These are phyloP conservation scores for Larimichthys crocea DNA, from an alignment of 2,113 vertebrate species.

Conservation along the genomic window DNA sequence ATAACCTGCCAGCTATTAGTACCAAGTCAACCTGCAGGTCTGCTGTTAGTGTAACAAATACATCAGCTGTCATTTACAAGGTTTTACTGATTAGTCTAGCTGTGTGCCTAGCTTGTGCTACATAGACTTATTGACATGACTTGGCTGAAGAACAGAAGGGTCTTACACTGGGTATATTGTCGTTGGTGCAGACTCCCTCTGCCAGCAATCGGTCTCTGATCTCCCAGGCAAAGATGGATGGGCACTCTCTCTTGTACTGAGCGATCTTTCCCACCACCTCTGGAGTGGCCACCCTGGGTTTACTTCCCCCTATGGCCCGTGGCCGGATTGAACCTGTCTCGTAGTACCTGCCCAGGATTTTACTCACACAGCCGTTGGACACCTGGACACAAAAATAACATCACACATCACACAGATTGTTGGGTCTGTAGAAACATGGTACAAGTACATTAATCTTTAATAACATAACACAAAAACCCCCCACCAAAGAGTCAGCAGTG, in stretches of 20 bases:
- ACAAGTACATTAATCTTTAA: too few species aligned
- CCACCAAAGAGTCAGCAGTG: too few species aligned
- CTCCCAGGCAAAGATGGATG: slow-evolving; percentile 99
- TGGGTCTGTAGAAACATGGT: background rate
- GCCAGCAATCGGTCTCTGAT: slow-evolving; percentile 99
- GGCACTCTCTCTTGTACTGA: slow-evolving; percentile 99
- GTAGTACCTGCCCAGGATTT: slow-evolving; percentile 99
- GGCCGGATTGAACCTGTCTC: slow-evolving; percentile 99
- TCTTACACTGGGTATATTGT: slow-evolving; percentile 99
- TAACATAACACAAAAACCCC: too few species aligned
- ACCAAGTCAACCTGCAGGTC: background rate
- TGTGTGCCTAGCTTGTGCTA: background rate
- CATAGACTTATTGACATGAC: background rate
- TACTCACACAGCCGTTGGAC: slow-evolving; percentile 99
- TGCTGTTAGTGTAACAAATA: background rate
- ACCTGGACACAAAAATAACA: slow-evolving; percentile 90
- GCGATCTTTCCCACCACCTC: slow-evolving; percentile 99
- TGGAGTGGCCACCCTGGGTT: slow-evolving; percentile 97
- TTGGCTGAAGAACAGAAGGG: slow-evolving; percentile 15
- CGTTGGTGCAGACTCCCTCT: slow-evolving; percentile 98
- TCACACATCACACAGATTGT: slow-evolving; percentile 88
- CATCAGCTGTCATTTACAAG: background rate
- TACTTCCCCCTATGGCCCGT: slow-evolving; percentile 98
- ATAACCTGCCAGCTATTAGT: background rate
- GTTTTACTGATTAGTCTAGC: background rate